phyloP scores from a whole-genome alignment of 2,113 vertebrate species.

The Cathartes aura region DNA sequence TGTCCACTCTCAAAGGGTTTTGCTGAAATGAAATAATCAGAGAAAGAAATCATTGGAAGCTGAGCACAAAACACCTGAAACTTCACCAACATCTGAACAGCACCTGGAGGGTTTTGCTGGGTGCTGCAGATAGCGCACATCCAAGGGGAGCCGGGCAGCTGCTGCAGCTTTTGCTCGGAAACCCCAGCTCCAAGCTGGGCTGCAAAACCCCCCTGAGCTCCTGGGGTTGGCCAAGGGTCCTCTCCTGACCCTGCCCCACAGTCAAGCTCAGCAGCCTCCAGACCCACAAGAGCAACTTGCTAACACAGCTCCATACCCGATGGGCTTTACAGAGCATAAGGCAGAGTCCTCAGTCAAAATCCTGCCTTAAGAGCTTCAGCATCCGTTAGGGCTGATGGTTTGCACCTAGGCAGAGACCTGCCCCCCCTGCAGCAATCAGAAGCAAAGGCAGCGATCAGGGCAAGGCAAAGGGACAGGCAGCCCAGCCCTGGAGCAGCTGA shows the following conservation, averaged over 20 bases:
- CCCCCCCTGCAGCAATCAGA: background rate
- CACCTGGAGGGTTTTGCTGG: background rate
- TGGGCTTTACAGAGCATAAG: background rate
- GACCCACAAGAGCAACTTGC: background rate
- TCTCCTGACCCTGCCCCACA: background rate
- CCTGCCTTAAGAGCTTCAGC: background rate
- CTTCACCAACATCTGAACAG: background rate
- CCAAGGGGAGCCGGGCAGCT: background rate
- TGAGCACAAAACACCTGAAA: background rate
- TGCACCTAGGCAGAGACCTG: background rate
- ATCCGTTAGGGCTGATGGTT: background rate
- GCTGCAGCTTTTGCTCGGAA: background rate
- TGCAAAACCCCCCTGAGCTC: background rate
- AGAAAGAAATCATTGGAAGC: background rate
- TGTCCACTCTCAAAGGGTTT: constrained; percentile 94
- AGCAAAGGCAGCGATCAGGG: background rate
- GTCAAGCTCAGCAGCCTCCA: background rate
- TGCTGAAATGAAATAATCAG: constrained; percentile 75
- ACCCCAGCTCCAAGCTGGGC: rapidly evolving
- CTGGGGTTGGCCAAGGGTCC: rapidly evolving
- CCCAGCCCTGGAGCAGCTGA: too few relatives aligned
- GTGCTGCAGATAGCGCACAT: background rate
- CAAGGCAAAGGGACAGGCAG: background rate
- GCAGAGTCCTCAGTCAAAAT: rapidly evolving
- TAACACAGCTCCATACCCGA: background rate